phyloP scores from a whole-genome alignment of 2,888 invertebrate genomes.

The Ligdia adustata region DNA sequence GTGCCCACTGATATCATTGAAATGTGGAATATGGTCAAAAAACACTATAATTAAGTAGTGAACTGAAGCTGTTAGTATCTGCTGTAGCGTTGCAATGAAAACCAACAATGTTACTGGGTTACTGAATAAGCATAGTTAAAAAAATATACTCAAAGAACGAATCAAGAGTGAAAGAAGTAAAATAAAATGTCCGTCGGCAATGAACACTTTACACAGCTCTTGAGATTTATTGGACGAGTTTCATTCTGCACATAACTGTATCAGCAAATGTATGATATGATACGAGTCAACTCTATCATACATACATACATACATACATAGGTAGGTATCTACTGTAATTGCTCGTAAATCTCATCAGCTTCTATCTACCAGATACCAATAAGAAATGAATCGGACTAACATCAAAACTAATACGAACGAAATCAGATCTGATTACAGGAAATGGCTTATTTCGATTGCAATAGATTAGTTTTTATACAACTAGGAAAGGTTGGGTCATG shows the following conservation, averaged over 20 bases:
- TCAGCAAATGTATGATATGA: slow-evolving; percentile 3
- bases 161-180: too few relatives aligned
- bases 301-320: too few relatives aligned
- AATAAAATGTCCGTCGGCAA: too few relatives aligned
- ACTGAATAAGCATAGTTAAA: not conserved
- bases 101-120: too few relatives aligned
- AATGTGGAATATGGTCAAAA: too few relatives aligned
- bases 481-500: not conserved
- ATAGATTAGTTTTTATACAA: not conserved
- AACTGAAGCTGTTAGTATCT: too few relatives aligned
- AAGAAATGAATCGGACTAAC: not conserved
- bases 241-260: not conserved
- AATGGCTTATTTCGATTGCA: not conserved
- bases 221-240: slow-evolving; percentile 10
- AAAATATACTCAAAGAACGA: too few relatives aligned
- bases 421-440: not conserved
- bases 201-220: too few relatives aligned
- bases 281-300: not conserved
- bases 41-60: too few relatives aligned
- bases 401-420: not conserved
- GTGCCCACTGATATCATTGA: too few relatives aligned
- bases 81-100: too few relatives aligned
- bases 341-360: not conserved
- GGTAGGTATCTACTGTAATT: too few relatives aligned
- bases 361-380: not conserved